Base-by-base conservation (phyloP, 2,888 invertebrate species). In the Tryphoninae sp. region DNA sequence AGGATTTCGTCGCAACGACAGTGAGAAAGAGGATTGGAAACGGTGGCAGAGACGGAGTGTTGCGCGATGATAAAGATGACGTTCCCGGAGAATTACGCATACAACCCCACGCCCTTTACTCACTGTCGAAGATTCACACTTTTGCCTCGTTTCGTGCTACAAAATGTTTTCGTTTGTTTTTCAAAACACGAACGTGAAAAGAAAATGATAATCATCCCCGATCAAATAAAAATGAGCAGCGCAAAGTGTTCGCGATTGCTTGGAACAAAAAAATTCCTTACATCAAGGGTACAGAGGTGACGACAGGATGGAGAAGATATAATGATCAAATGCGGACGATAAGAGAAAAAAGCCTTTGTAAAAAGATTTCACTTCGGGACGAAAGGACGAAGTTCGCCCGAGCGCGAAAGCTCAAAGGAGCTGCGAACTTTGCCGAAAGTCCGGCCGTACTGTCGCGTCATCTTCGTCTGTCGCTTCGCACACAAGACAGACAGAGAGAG, bases 91-190 rank as follows among this genome's bases (percentile, higher is more conserved):
- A 53, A 64, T 74, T 40, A 59, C 58, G 81, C 33, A 55, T 51
- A 80, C 68, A 40, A 16, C 72, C 67, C 73, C 61, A 53, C 78
- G 51, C 68, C 16, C 51, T 62, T 16, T 75, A 75, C 81, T 78
- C 76, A 81, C 81, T 78, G 81, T 83, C 58, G 69, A 33, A 78
- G 84, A 83, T 84, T 81, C 69, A 78, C 77, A 61, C 65, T 76
- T 67, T 78, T 42, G 64, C 65, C 42, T 40, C 58, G 8, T 45
- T 22, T 16, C 19, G 22, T 61, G 45, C 13, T 33, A 40, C 49
- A 40, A 69, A 73, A 75, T 53, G 64, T 67, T 71, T 79, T 42
- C n/a, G 40, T 58, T 68, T 45, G 26, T 67, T 51, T 61, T 51
- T 59, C 49, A 58, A 45, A 78, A 40, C 73, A 2, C 19, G n/a